phyloP scores from a whole-genome alignment of 2,888 invertebrate genomes.

The Stegana nigrithorax region DNA sequence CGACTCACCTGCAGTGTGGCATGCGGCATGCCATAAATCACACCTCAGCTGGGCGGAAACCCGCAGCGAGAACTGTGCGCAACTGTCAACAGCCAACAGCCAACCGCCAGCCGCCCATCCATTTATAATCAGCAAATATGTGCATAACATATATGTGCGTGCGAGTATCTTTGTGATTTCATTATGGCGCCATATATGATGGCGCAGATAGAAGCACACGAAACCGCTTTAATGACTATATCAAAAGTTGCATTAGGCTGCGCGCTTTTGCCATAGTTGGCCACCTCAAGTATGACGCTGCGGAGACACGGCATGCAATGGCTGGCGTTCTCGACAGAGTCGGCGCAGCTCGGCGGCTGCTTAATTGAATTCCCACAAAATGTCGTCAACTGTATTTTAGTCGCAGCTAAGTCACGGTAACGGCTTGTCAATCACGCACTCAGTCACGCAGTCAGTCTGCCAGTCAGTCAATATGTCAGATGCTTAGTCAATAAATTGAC shows the following conservation, averaged over 20 bases:
- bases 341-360: conserved; percentile 13
- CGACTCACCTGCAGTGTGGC: background rate
- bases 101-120: background rate
- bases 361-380: conserved; percentile 52
- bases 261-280: conserved; percentile 38
- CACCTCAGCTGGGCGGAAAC: conserved; percentile 13
- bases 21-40: conserved; percentile 40
- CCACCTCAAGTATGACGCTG: conserved; percentile 50
- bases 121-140: conserved; percentile 32
- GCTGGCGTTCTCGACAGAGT: conserved; percentile 23
- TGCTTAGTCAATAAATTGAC: conserved; percentile 57
- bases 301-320: conserved; percentile 27
- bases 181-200: conserved; percentile 11
- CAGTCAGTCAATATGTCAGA: conserved; percentile 50
- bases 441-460: conserved; percentile 43
- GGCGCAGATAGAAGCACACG: background rate
- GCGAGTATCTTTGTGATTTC: conserved; percentile 34
- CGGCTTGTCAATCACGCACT: conserved; percentile 15
- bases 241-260: conserved; percentile 24
- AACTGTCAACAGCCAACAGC: too few species aligned
- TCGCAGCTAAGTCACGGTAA: too few species aligned
- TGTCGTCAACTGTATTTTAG: conserved; percentile 30
- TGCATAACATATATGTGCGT: too few species aligned
- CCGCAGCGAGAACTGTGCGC: background rate
- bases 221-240: conserved; percentile 42